A percentile compares a stretch with the other conserved stretches of the same genome.
Evolutionary conservation across 2,113 vertebrate genomes (phyloP).

Genomic region (Typhlomys cinereus): DNA sequence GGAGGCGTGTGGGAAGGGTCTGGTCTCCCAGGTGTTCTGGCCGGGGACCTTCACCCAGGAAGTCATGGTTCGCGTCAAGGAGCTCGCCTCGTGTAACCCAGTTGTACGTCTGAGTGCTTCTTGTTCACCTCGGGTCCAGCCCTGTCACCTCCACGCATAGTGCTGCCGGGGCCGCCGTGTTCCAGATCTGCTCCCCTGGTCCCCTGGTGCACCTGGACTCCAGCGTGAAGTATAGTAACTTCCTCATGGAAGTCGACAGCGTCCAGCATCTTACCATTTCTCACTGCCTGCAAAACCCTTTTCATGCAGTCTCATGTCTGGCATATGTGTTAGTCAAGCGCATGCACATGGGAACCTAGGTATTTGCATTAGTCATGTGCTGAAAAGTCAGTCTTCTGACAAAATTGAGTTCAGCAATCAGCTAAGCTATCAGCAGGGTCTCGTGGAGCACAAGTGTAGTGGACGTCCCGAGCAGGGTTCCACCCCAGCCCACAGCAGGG

Average conservation of each 20-base stretch:
- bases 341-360: background rate
- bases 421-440: rapidly evolving
- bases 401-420: background rate
- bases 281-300: background rate
- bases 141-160: no score
- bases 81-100: slow-evolving; percentile 94
- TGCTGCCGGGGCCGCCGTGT: no score
- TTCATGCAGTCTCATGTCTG: rapidly evolving
- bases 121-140: slow-evolving; percentile 39
- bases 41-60: slow-evolving; percentile 97
- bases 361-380: background rate
- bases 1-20: slow-evolving; percentile 96
- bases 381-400: background rate
- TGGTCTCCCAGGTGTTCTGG: slow-evolving; percentile 99
- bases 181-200: background rate
- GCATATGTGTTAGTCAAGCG: background rate
- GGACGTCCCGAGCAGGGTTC: background rate
- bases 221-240: background rate
- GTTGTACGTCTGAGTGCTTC: slow-evolving; percentile 88
- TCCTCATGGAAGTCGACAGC: rapidly evolving
- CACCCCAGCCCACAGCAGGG: rapidly evolving
- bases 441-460: background rate
- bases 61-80: slow-evolving; percentile 97
- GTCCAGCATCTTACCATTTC: background rate
- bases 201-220: background rate